Percentiles rank a stretch among this genome's conserved stretches.
phyloP scores from a whole-genome alignment of 2,113 vertebrate species.

The Electrona antarctica region DNA sequence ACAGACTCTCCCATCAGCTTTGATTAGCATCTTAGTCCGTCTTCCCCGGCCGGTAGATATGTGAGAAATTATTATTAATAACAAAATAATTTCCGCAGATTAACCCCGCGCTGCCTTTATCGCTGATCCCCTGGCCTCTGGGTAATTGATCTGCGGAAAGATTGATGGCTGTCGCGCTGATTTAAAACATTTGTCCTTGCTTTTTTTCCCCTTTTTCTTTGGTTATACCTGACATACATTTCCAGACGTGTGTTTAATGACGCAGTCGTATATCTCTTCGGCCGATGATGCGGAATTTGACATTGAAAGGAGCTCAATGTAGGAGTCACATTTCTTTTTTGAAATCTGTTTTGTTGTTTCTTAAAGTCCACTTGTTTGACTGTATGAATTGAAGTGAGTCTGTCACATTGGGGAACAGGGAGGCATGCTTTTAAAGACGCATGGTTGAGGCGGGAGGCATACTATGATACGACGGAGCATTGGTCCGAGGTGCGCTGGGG shows the following conservation, averaged over 20 bases:
- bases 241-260: conserved; percentile 71
- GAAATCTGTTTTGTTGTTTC: too few relatives aligned
- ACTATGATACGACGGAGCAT: too few relatives aligned
- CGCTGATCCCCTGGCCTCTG: conserved; percentile 76
- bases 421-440: too few relatives aligned
- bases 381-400: too few relatives aligned
- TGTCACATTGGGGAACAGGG: too few relatives aligned
- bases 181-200: conserved; percentile 82
- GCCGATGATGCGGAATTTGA: conserved; percentile 64
- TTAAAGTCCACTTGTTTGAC: too few relatives aligned
- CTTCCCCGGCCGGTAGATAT: conserved; percentile 77
- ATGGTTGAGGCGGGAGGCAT: too few relatives aligned
- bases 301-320: conserved; percentile 64
- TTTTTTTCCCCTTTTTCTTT: conserved; percentile 44
- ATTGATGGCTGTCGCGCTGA: conserved; percentile 77
- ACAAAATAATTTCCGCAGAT: conserved; percentile 83
- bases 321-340: too few relatives aligned
- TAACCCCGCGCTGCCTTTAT: conserved; percentile 81
- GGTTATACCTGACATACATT: conserved; percentile 25
- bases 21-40: conserved; percentile 80
- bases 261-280: conserved; percentile 62
- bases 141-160: conserved; percentile 82
- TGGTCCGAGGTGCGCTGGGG: too few relatives aligned
- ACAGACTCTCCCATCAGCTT: conserved; percentile 80
- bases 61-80: conserved; percentile 87